phyloP scores from a whole-genome alignment of 2,888 invertebrate genomes.

The Eupithecia dodoneata region DNA sequence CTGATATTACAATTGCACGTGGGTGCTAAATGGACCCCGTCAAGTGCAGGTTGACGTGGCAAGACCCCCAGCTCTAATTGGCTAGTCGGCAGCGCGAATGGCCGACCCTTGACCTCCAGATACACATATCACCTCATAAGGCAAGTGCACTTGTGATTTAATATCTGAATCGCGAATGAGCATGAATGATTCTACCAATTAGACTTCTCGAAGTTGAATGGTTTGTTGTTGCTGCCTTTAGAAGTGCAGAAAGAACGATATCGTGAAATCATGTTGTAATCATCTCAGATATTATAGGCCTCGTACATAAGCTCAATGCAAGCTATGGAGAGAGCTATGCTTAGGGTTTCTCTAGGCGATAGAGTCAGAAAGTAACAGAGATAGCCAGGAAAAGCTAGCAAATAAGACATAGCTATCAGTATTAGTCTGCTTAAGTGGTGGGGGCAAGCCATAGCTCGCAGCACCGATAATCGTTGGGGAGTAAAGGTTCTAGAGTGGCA shows the following conservation, averaged over 20 bases:
- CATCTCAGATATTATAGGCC: neutral
- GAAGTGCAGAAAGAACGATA: neutral
- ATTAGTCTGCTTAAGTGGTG: neutral
- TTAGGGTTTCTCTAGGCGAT: neutral
- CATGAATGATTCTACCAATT: conserved; percentile 26
- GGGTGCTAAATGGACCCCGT: conserved; percentile 68
- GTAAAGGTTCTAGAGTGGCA: neutral
- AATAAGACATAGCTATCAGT: neutral
- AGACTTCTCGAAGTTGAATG: neutral
- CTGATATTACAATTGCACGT: conserved; percentile 52
- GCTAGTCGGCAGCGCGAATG: conserved; percentile 67
- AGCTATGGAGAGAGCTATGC: neutral
- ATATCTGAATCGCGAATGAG: conserved; percentile 34
- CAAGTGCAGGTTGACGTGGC: conserved; percentile 63
- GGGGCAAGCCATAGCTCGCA: neutral
- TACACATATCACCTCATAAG: conserved; percentile 69
- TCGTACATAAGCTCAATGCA: neutral
- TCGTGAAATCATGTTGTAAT: neutral
- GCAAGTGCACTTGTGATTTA: conserved; percentile 48
- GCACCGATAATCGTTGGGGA: neutral
- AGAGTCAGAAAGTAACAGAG: neutral
- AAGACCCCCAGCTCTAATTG: conserved; percentile 77
- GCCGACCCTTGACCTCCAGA: conserved; percentile 78
- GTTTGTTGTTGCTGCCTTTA: neutral
- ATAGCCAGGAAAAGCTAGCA: no score